These are phyloP conservation scores for Holothuria glaberrima DNA, from an alignment of 35 echinoderm and acorn worm species.

Conservation along the genomic window DNA sequence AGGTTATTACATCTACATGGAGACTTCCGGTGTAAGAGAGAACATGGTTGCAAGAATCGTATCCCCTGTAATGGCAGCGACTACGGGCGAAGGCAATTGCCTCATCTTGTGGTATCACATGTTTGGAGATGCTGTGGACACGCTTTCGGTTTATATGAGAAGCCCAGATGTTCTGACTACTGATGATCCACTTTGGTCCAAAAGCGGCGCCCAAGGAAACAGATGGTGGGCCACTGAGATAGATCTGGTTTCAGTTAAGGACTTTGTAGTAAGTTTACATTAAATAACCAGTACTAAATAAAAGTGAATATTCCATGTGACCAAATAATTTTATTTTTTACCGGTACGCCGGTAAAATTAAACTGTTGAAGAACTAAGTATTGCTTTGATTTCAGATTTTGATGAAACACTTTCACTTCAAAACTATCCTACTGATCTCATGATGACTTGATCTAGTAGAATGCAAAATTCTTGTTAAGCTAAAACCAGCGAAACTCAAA, in stretches of 20 bases:
- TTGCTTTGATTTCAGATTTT: no score
- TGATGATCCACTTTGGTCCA: background rate
- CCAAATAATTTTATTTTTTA: no score
- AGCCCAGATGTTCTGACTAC: no score
- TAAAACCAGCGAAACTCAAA: no score
- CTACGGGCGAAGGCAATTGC: background rate
- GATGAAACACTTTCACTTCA: no score
- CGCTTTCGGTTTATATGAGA: background rate
- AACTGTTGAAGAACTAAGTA: no score
- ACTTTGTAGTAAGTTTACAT: background rate
- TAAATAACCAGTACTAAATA: background rate
- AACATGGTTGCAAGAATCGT: background rate
- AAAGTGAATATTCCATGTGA: no score
- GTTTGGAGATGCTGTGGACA: background rate
- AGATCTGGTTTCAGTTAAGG: background rate
- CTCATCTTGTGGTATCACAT: slow-evolving; percentile 30
- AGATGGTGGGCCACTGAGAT: background rate
- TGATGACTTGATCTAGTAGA: no score
- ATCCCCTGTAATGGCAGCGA: background rate
- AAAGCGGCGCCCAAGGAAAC: background rate
- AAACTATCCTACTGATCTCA: no score
- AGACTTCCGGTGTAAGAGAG: background rate
- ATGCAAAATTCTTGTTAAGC: no score
- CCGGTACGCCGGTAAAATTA: no score
- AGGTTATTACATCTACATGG: slow-evolving; percentile 21